Evolutionary conservation across 2,888 invertebrate genomes (phyloP), one percentile per base, ranked within the genome.

Genomic region (Neoaliturus tenellus): DNA sequence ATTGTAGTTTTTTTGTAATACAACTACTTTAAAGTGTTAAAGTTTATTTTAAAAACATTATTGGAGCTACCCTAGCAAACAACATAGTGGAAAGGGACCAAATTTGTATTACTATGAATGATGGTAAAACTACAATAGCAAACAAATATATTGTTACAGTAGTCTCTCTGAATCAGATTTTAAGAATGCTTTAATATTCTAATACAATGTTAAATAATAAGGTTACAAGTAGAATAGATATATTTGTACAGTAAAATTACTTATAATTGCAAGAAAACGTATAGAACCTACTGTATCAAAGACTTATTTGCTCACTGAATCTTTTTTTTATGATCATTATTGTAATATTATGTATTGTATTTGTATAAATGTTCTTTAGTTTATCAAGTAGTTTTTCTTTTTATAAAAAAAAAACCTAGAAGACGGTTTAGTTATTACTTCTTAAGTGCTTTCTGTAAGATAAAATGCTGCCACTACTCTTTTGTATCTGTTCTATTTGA

Each of bases 401-500:
- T 51, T 51, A 23, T n/a, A n/a, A n/a, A 51, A 23, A 51, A 69
- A 69, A 0, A 20, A 20, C 20, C 39, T n/a, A 69, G 20, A 69
- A n/a, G 35, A 69, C 20, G 35, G 35, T 67, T 67, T 4, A 28
- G 67, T 39, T 69, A 20, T 69, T 39, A 69, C 69, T 69, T 69
- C 69, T 10, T 39, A 69, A 39, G 69, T 69, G 35, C 69, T 69
- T 69, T 69, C 69, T 39, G 39, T 39, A 35, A 20, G 39, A 39
- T 69, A 69, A 20, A 8, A n/a, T 6, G 39, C 69, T 39, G 31
- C 35, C 23, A 69, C 69, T 69, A 69, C 39, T 31, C 69, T 69
- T 69, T 39, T 69, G 39, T 69, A 75, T 75, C 75, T 75, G 44
- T 75, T 39, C 48, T 75, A 48, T 41, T 75, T 44, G 39, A 69